A percentile compares a stretch with the other conserved stretches of the same genome.
These are phyloP conservation scores for Sebastolobus altivelis DNA, from an alignment of 2,797 vertebrate species.

Conservation along the genomic window DNA sequence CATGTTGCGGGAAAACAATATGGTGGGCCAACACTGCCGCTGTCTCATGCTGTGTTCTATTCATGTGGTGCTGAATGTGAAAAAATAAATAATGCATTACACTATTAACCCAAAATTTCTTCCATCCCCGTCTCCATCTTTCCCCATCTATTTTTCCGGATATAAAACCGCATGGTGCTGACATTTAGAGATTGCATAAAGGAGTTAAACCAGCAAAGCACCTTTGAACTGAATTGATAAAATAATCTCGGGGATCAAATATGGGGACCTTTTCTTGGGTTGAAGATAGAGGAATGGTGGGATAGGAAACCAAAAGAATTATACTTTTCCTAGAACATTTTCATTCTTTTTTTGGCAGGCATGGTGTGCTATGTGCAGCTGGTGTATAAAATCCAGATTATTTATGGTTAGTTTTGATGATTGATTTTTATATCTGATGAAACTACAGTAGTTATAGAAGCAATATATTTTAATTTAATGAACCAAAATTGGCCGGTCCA, in stretches of 20 bases:
- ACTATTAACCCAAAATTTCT: slow-evolving; percentile 5
- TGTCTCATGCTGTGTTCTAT: slow-evolving; percentile 21
- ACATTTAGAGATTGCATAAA: slow-evolving; percentile 31
- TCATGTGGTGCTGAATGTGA: slow-evolving; percentile 21
- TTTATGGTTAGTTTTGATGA: slow-evolving; percentile 11
- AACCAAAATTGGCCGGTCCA: not conserved
- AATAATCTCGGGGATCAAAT: slow-evolving; percentile 31
- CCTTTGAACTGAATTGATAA: slow-evolving; percentile 18
- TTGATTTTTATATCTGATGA: not conserved
- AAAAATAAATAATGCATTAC: slow-evolving; percentile 44
- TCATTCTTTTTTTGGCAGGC: not conserved
- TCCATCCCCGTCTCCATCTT: not conserved
- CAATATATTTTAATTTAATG: slow-evolving; percentile 3
- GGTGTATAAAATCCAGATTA: not conserved
- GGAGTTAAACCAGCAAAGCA: slow-evolving; percentile 27
- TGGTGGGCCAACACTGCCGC: not conserved
- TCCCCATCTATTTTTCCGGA: slow-evolving; percentile 11
- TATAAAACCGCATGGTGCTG: slow-evolving; percentile 4
- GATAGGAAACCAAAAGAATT: not conserved
- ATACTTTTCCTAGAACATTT: not conserved
- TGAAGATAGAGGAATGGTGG: not conserved
- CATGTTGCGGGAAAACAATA: slow-evolving; percentile 2
- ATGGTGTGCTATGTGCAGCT: not conserved
- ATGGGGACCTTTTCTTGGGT: not conserved
- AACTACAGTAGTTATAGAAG: slow-evolving; percentile 1